phyloP scores from a whole-genome alignment of 2,113 vertebrate genomes.

The Pteropus alecto region DNA sequence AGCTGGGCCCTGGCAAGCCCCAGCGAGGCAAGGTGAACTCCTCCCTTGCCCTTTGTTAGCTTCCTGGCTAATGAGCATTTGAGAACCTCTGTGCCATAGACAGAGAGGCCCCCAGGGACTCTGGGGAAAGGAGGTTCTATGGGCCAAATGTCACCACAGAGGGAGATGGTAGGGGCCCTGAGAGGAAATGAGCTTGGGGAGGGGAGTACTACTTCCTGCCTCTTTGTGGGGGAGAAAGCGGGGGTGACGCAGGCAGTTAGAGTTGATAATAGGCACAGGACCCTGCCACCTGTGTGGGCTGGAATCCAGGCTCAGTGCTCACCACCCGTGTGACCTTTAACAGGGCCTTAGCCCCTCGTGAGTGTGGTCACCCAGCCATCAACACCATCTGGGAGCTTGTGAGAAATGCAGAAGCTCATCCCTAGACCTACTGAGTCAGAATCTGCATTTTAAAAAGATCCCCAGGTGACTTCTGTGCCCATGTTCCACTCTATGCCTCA shows the following conservation, averaged over 20 bases:
- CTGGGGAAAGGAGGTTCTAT: not conserved
- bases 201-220: conserved; percentile 29
- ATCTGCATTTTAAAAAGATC: not conserved
- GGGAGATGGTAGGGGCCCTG: not conserved
- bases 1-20: not conserved
- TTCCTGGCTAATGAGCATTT: conserved; percentile 44
- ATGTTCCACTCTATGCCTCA: not conserved
- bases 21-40: not conserved
- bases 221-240: not conserved
- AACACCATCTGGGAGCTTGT: not conserved
- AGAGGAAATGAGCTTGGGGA: conserved; percentile 50
- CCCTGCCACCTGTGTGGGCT: not conserved
- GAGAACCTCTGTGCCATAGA: not conserved
- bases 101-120: not conserved
- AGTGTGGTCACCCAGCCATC: not conserved
- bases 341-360: not conserved
- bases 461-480: not conserved
- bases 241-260: not conserved
- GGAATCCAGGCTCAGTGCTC: not conserved
- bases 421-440: not conserved
- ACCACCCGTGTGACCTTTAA: not conserved
- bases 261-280: not conserved
- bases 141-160: conserved; percentile 21
- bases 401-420: not conserved
- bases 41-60: not conserved